phyloP scores from a whole-genome alignment of 2,113 vertebrate species.

The Isurus oxyrinchus region DNA sequence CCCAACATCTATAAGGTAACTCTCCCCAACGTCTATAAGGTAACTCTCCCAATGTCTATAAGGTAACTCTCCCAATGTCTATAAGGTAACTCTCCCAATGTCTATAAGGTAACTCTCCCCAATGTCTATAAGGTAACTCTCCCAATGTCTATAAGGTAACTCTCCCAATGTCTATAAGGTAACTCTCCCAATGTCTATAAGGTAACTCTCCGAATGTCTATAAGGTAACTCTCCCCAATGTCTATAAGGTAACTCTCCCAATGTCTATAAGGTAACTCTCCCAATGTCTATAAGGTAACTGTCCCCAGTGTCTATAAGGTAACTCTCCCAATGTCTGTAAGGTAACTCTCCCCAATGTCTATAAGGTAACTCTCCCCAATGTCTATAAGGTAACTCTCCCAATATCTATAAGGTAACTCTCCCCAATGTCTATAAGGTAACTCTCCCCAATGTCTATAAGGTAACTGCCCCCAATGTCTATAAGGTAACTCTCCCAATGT shows the following conservation, averaged over 20 bases:
- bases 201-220: conserved; percentile 55
- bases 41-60: conserved; percentile 56
- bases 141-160: conserved; percentile 60
- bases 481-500: conserved; percentile 55
- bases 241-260: conserved; percentile 56
- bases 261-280: conserved; percentile 57
- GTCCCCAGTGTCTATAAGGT: conserved; percentile 61
- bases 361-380: conserved; percentile 55
- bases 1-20: conserved; percentile 61
- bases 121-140: conserved; percentile 53
- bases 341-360: conserved; percentile 54
- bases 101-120: conserved; percentile 53
- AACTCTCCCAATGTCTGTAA: conserved; percentile 56
- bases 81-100: conserved; percentile 56
- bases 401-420: conserved; percentile 59
- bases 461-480: conserved; percentile 54
- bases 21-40: conserved; percentile 59
- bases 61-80: conserved; percentile 55
- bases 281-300: conserved; percentile 60
- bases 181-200: conserved; percentile 56
- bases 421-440: conserved; percentile 61
- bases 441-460: conserved; percentile 58
- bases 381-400: conserved; percentile 56
- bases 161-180: conserved; percentile 60
- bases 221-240: conserved; percentile 54